Evolutionary conservation across 2,797 vertebrate species (phyloP), one percentile per base, ranked within the genome.

Genomic region (Lycodopsis pacificus): DNA sequence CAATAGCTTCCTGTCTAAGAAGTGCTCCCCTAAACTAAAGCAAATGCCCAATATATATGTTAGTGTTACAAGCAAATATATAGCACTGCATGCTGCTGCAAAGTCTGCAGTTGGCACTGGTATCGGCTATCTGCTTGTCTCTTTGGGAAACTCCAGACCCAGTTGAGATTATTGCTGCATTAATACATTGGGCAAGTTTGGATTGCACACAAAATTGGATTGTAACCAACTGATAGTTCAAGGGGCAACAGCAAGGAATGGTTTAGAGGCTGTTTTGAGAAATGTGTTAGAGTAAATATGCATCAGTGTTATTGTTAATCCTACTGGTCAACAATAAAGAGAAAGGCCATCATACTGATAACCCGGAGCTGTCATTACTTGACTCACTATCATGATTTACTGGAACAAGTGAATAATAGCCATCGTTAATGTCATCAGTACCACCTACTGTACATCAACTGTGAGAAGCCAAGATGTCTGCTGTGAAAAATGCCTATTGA

Each of bases 241-340:
- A 30, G 17, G 17, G 40, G 25, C 61, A 63, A 44, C 27, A 19
- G 61, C 40, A 64, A 11, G 22, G 27, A 57, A 27, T 27, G 13
- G 13, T 56, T 56, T 30, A 7, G 53, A 56, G 53, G 25, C 53
- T 30, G 53, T 61, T 61, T 61, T 61, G 58, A 61, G 58, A 61
- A 61, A 38, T 61, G 20, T 59, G 57, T 11, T 12, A 20, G 30
- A 5, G 56, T 9, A 58, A 58, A 36, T 25, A 15, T 22, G 36
- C 10, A 58, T 58, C 34, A 62, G 40, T 46, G 17, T 42, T 63
- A 44, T 46, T 46, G 22, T 27, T 64, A 8, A 27, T 27, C 22
- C 61, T 44, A 17, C 15, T 4, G 4, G 8, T 63, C n/a, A 30
- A 30, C 25, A 64, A 64, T 64, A 20, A 64, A 19, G 10, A 46